phyloP scores from a whole-genome alignment of 2,113 vertebrate genomes.

The Brachypteracias leptosomus region DNA sequence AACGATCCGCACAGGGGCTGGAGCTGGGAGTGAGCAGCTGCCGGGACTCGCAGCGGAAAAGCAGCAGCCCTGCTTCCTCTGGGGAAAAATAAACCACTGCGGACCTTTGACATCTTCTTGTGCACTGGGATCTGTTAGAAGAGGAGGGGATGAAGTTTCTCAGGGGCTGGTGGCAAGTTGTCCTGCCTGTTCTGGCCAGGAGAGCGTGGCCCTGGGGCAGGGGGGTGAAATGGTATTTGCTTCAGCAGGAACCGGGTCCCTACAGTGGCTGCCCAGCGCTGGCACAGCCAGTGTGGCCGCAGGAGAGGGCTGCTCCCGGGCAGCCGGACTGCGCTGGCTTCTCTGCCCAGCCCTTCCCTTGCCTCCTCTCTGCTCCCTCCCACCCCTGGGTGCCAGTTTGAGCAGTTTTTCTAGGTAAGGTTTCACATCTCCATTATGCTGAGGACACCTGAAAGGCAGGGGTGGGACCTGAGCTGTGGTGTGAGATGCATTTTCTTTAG shows the following conservation, averaged over 20 bases:
- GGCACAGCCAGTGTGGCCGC: accelerated
- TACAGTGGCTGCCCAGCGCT: background rate
- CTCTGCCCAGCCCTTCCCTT: background rate
- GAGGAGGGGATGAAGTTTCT: background rate
- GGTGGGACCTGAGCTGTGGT: background rate
- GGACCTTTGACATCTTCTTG: background rate
- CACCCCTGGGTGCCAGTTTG: background rate
- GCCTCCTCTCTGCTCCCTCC: background rate
- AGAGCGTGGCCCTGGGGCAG: background rate
- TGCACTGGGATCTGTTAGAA: background rate
- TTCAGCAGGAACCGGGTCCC: background rate
- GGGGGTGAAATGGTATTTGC: background rate
- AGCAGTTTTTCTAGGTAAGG: background rate
- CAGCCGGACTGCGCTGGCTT: background rate
- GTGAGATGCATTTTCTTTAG: background rate
- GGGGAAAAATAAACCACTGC: background rate
- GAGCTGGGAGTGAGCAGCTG: background rate
- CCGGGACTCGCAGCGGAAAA: background rate
- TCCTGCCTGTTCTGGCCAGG: background rate
- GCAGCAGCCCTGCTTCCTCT: background rate
- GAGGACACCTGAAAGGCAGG: background rate
- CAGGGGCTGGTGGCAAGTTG: accelerated
- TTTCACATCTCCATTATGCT: background rate
- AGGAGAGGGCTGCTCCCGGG: background rate
- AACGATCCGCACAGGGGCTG: accelerated